Conservation (phyloP, 2,797 vertebrate species). For the Xyrichtys novacula region DNA sequence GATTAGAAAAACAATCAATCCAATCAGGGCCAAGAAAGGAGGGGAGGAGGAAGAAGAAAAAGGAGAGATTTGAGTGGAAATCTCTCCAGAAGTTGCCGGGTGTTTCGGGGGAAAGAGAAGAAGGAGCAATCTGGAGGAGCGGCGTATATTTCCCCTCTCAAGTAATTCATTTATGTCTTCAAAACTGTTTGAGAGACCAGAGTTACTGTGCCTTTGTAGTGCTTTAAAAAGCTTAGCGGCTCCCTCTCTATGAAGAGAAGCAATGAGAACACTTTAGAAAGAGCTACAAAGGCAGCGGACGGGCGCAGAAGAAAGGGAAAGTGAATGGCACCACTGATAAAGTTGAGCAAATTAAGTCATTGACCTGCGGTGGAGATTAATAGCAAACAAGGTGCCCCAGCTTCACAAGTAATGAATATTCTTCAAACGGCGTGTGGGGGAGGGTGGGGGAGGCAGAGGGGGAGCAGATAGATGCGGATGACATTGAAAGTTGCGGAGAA, state of each 20-base stretch:
- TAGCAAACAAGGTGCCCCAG: constrained; percentile 97
- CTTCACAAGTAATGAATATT: constrained; percentile 95
- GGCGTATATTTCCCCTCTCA: constrained; percentile 84
- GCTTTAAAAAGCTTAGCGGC: constrained; percentile 80
- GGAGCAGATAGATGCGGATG: constrained; percentile 91
- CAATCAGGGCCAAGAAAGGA: constrained; percentile 77
- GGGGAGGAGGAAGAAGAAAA: background rate
- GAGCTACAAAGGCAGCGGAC: constrained; percentile 86
- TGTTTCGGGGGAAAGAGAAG: constrained; percentile 63
- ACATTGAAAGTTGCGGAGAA: constrained; percentile 98
- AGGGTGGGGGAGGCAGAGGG: constrained; percentile 31
- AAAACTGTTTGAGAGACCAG: constrained; percentile 85
- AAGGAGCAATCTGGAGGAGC: constrained; percentile 70
- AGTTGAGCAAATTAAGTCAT: constrained; percentile 96
- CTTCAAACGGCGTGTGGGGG: constrained; percentile 86
- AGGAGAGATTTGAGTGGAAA: constrained; percentile 78
- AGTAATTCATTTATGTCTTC: constrained; percentile 89
- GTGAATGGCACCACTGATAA: constrained; percentile 90
- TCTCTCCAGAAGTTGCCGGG: constrained; percentile 81
- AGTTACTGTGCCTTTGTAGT: constrained; percentile 86
- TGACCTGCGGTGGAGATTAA: constrained; percentile 97
- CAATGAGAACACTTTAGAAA: constrained; percentile 85
- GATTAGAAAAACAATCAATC: constrained; percentile 88
- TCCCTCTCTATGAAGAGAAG: constrained; percentile 85
- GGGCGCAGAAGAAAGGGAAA: constrained; percentile 75